Evolutionary conservation across 2,113 vertebrate species (phyloP).

Genomic region (Halichoerus grypus): DNA sequence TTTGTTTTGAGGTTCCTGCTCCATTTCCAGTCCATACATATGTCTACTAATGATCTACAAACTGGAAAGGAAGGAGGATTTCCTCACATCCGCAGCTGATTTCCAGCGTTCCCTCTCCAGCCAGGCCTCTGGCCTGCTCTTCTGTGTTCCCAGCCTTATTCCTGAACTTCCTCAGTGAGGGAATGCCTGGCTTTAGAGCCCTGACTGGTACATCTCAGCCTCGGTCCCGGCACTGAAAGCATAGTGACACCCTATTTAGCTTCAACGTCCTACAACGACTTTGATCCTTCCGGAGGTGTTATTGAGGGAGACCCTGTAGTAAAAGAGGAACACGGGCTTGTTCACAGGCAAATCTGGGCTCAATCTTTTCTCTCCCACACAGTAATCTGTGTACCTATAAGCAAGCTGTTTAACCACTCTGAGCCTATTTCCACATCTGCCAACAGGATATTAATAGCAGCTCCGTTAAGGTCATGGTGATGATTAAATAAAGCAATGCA

Average conservation of each 20-base stretch:
- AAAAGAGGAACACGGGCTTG: neutral
- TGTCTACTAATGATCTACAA: neutral
- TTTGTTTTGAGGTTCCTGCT: neutral
- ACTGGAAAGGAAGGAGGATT: neutral
- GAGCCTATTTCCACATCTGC: neutral
- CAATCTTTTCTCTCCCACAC: neutral
- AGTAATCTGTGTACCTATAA: neutral
- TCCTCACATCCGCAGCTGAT: neutral
- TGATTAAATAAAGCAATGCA: neutral
- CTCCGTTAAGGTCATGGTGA: neutral
- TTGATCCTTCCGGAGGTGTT: neutral
- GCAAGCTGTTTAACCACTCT: neutral
- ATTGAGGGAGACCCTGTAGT: neutral
- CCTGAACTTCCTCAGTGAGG: neutral
- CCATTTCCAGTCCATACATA: neutral
- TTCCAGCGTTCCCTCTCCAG: neutral
- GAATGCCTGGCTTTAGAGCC: neutral
- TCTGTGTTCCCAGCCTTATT: neutral
- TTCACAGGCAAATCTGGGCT: neutral
- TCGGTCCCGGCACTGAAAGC: too few relatives aligned
- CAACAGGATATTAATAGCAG: neutral
- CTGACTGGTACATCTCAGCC: neutral
- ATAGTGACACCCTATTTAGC: neutral
- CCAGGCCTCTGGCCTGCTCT: neutral
- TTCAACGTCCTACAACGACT: neutral